Evolutionary conservation across 2,888 invertebrate genomes (phyloP), one percentile per base, ranked within the genome.

Genomic region (Yponomeuta evonymella): DNA sequence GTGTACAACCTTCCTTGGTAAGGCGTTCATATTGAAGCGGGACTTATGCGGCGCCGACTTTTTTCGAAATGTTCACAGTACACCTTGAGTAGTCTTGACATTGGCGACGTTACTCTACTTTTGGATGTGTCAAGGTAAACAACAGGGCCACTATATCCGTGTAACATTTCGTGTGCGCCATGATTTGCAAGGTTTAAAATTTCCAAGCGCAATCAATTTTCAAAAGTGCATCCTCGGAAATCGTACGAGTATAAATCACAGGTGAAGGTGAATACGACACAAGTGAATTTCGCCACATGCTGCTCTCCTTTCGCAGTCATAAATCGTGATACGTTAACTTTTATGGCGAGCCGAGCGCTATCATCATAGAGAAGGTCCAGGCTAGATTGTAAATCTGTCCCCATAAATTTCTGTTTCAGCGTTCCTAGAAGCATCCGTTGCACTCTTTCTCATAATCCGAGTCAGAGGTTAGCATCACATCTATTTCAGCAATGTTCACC

Each of bases 241-340:
- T 58, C 10, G 33, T 30, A 23, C 23, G 23, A 23, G 23, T 23
- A 65, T 65, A 65, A 65, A 65, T 58, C 51, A 58, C 51, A 58
- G 51, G 15, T 12, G 79, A 78, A 78, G 78, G 79, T 78, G 78
- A 81, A 80, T 79, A 79, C 83, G 79, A 78, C 81, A 80, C 79
- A 79, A 83, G 79, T 79, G 79, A 82, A 81, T 80, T 81, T 83
- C 77, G 74, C 79, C 81, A 79, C 79, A 81, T 81, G 81, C 80
- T 81, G 72, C 51, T 58, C 51, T 58, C 71, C 72, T 71, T 73
- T 67, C 33, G 69, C 67, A 71, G 76, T 79, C 78, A 83, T 84
- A 84, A 83, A 84, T 83, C 78, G 33, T 58, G 51, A 58, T 58
- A 58, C 51, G 51, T 58, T 58, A 58, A 15, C 51, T 9, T 15